Conservation (phyloP, 1,140 invertebrate genomes). For the Trachelipus rathkii region DNA sequence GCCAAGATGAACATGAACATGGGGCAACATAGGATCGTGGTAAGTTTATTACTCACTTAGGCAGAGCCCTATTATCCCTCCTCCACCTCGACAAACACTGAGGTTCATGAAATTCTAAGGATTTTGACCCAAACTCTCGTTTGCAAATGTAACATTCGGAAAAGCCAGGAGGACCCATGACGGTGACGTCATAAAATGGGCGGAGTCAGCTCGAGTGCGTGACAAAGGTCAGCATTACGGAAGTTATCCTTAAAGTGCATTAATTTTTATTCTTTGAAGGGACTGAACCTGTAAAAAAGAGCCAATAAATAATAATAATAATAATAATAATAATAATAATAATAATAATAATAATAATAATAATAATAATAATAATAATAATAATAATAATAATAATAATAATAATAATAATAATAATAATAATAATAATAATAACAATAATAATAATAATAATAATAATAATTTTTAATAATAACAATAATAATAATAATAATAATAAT, state of each 20-base stretch:
- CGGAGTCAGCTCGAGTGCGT: background rate
- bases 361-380: background rate
- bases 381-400: background rate
- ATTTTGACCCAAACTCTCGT: background rate
- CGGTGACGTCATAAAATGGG: background rate
- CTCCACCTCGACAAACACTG: background rate
- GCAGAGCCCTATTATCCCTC: background rate
- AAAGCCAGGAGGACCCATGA: background rate
- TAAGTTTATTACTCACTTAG: background rate
- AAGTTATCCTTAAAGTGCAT: background rate
- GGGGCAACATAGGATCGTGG: background rate
- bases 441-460: background rate
- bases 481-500: constrained; percentile 2
- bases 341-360: background rate
- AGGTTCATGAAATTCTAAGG: constrained; percentile 1
- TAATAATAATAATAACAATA: background rate
- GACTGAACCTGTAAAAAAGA: no score
- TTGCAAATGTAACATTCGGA: constrained; percentile 2
- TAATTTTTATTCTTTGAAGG: background rate
- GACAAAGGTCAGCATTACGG: background rate
- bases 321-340: constrained; percentile 15
- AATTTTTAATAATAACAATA: constrained; percentile 6
- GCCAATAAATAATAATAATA: background rate
- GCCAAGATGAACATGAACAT: no score
- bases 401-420: constrained; percentile 6